phyloP scores from a whole-genome alignment of 2,888 invertebrate species.

The Drosophila affinis region DNA sequence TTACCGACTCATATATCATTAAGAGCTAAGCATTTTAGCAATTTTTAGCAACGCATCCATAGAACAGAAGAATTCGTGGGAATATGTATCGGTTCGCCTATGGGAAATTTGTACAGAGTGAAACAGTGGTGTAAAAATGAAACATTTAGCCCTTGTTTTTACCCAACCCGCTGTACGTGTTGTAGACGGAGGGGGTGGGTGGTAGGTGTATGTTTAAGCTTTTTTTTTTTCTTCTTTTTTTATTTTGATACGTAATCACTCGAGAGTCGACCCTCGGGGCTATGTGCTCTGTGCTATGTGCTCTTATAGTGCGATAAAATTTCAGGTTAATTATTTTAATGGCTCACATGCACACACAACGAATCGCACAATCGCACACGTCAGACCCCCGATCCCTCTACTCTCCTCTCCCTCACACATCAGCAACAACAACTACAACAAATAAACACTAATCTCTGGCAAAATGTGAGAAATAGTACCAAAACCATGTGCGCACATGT shows the following conservation, averaged over 20 bases:
- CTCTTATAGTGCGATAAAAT: constrained; percentile 51
- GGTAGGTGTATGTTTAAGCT: neutral
- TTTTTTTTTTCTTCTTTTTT: constrained; percentile 18
- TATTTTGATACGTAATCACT: constrained; percentile 44
- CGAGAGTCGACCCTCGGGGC: constrained; percentile 26
- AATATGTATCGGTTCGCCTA: no score
- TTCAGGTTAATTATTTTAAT: constrained; percentile 65
- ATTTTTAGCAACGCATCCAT: no score
- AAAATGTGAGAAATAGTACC: constrained; percentile 1
- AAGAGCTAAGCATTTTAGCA: no score
- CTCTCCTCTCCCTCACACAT: neutral
- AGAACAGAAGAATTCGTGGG: no score
- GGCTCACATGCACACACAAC: constrained; percentile 48
- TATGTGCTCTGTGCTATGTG: constrained; percentile 20
- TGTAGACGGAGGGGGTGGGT: no score
- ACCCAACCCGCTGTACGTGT: no score
- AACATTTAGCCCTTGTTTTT: no score
- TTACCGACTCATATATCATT: no score
- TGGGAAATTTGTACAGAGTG: no score
- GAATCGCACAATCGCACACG: constrained; percentile 15
- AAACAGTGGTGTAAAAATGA: no score
- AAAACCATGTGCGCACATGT: neutral
- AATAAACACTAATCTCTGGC: constrained; percentile 11
- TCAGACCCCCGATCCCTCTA: neutral
- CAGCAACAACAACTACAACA: neutral